Evolutionary conservation across 2,888 invertebrate species (phyloP).

Genomic region (Idaea aversata): DNA sequence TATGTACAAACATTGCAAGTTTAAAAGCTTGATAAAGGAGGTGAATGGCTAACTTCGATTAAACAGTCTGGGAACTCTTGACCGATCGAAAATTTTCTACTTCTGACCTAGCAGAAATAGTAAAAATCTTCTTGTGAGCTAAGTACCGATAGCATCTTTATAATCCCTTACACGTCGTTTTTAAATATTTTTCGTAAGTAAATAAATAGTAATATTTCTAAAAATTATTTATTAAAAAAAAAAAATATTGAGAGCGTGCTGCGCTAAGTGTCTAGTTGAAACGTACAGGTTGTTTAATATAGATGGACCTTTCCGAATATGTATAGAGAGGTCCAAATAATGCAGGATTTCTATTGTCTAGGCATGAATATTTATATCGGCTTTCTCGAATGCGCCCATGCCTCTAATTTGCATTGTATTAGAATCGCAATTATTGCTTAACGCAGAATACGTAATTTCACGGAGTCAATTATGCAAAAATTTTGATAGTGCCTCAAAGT

Average conservation of each 20-base stretch:
- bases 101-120: too few species aligned
- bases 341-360: conserved; percentile 1
- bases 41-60: too few species aligned
- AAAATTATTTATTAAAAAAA: too few species aligned
- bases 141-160: too few species aligned
- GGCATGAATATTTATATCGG: not conserved
- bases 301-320: not conserved
- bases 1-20: too few species aligned
- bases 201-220: too few species aligned
- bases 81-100: too few species aligned
- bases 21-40: too few species aligned
- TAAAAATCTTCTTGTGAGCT: too few species aligned
- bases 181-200: too few species aligned
- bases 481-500: not conserved
- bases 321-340: not conserved
- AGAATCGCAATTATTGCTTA: not conserved
- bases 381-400: not conserved
- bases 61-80: too few species aligned
- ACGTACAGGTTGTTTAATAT: not conserved
- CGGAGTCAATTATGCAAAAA: not conserved
- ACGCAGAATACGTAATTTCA: not conserved
- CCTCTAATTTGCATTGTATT: not conserved
- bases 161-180: too few species aligned
- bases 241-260: not conserved
- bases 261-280: not conserved